These are phyloP conservation scores for Scaptomyza hsui DNA, from an alignment of 1,140 invertebrate genomes.

Conservation along the genomic window DNA sequence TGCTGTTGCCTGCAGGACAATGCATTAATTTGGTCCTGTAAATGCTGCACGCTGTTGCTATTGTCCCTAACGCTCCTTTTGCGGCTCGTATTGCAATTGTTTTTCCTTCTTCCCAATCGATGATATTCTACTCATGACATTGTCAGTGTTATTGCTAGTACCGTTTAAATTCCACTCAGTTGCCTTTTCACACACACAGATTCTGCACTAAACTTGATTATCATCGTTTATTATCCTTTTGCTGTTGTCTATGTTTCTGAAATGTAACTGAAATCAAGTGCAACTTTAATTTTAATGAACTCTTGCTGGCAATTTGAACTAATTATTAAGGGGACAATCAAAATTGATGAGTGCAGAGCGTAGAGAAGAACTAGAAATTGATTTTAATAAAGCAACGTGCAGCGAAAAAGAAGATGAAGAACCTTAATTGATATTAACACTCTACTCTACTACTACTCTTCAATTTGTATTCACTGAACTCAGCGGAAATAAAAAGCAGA, in stretches of 20 bases:
- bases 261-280: neutral
- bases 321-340: neutral
- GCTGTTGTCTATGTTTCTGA: constrained; percentile 14
- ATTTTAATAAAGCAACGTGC: neutral
- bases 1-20: constrained; percentile 29
- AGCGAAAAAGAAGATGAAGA: neutral
- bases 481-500: too few relatives aligned
- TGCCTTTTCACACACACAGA: too few relatives aligned
- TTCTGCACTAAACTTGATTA: neutral
- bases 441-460: neutral
- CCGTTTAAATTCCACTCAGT: neutral
- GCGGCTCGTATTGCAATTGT: constrained; percentile 63
- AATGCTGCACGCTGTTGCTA: constrained; percentile 18
- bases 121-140: constrained; percentile 67
- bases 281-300: neutral
- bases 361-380: neutral
- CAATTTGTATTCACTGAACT: neutral
- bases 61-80: constrained; percentile 40
- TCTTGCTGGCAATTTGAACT: neutral
- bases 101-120: constrained; percentile 60
- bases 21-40: constrained; percentile 39
- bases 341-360: neutral
- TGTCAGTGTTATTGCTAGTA: constrained; percentile 1
- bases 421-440: neutral
- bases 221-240: constrained; percentile 36